A percentile compares a stretch with the other conserved stretches of the same genome.
These are phyloP conservation scores for Sparidentex hasta DNA, from an alignment of 2,797 vertebrate species.

Conservation along the genomic window DNA sequence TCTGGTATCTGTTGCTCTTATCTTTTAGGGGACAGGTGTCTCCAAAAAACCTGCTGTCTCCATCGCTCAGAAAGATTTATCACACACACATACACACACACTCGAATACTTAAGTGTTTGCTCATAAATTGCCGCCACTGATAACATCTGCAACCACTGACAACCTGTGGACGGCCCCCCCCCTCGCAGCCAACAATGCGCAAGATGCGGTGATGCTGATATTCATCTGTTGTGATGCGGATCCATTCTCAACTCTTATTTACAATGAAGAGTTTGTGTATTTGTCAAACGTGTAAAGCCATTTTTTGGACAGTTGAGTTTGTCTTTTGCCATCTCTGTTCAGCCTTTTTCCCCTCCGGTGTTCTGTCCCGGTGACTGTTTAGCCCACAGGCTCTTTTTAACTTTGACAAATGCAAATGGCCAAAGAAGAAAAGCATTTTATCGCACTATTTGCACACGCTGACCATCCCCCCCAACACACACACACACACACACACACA, in stretches of 20 bases:
- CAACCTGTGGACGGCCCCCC: conserved; percentile 6
- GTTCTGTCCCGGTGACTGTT: conserved; percentile 40
- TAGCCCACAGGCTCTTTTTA: conserved; percentile 39
- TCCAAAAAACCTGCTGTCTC: conserved; percentile 45
- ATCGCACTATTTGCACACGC: conserved; percentile 3
- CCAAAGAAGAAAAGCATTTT: conserved; percentile 15
- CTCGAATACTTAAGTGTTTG: conserved; percentile 56
- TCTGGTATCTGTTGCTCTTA: conserved; percentile 68
- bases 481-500: conserved; percentile 14
- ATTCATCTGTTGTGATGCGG: not conserved
- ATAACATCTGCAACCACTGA: conserved; percentile 44
- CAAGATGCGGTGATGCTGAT: not conserved
- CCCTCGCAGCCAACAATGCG: not conserved
- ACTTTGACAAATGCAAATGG: conserved; percentile 15
- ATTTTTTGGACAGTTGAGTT: not conserved
- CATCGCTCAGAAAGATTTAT: conserved; percentile 43
- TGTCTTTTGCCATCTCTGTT: conserved; percentile 13
- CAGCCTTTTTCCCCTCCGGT: conserved; percentile 1
- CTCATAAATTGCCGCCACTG: conserved; percentile 57
- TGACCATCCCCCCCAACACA: too few species aligned
- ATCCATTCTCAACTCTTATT: not conserved
- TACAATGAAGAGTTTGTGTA: too few species aligned
- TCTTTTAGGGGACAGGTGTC: conserved; percentile 76
- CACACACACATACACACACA: conserved; percentile 21
- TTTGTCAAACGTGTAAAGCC: not conserved